Evolutionary conservation across 2,888 invertebrate species (phyloP), one percentile per base, ranked within the genome.

Genomic region (Eilema caniola): DNA sequence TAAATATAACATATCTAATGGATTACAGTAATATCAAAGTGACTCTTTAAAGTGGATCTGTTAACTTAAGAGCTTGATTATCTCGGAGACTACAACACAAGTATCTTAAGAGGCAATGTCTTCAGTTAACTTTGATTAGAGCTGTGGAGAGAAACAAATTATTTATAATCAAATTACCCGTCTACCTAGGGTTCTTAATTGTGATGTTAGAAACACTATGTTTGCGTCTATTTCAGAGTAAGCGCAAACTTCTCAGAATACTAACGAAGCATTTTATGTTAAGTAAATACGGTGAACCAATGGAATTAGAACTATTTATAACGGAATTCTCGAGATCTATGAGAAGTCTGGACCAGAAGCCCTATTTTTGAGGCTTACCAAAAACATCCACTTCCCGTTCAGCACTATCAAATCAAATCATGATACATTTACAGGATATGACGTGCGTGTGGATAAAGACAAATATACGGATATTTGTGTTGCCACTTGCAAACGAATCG

Each of bases 401-500:
- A 4, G 4, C 16, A 20, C 24, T 14, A 10, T 7, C 3, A 24
- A 20, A 8, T 20, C 24, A 37, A 16, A 62, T 24, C 37, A 2
- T 62, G 37, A 56, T 65, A 56, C 33, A 24, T 56, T 33, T 65
- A 23, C 12, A 20, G n/a, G 20, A 24, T n/a, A 57, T 56, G 23
- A 24, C 47, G n/a, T n/a, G 47, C 47, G 47, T 57, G 12, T 57
- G 57, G 25, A 57, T 57, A 24, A 67, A 68, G 62, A 62, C 12
- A 47, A 47, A 47, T 47, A 47, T 20, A 4, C 5, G 20, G 0
- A 47, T 20, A 20, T 16, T 62, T 11, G 2, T 62, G 33, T 37
- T 24, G 33, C 12, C 62, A 57, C 25, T 47, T 25, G 63, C 25
- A 28, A 47, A 59, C 62, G 24, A 68, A 72, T 75, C 73, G 66